Evolutionary conservation across 2,113 vertebrate genomes (phyloP), one percentile per base, ranked within the genome.

Genomic region (Chauna torquata): DNA sequence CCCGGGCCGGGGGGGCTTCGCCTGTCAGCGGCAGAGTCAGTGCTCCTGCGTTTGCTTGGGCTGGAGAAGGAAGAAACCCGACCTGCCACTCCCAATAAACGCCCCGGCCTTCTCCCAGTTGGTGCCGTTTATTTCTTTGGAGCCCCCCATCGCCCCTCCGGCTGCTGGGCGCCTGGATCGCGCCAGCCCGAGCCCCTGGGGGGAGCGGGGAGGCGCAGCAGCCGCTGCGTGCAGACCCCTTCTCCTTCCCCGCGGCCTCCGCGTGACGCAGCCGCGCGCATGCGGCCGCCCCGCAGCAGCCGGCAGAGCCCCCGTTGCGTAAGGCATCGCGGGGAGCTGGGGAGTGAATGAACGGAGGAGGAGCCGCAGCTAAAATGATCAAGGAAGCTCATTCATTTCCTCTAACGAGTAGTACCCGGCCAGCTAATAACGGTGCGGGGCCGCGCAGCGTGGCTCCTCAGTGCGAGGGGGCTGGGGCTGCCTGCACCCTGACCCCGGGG

Each of bases 331-430:
- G 18, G 91, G 94, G 92, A 90, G 85, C 92, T 59, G 82, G 34
- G 71, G 40, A 5, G 61, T 90, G 85, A 94, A 92, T 75, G 93
- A 40, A 32, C 50, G 27, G 88, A 88, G 96, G 96, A 95, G 93
- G 91, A 93, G 94, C 96, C 6, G 50, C 79, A 36, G 70, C 6
- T 3, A 24, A 54, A 68, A 58, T 1, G 15, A 66, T 30, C 45
- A 5, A 66, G 93, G 79, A 30, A 82, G 3, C 75, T 92, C 88
- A 92, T 88, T 94, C 88, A 92, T 84, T 28, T 4, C 85, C 55
- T 62, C 82, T 24, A 75, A 77, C 45, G 77, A 87, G 82, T 44
- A 59, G 82, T 5, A 49, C 19, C 77, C 3, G 4, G 36, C 49
- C 45, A 4, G 86, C 86, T 47, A 19, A 11, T 17, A 30, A 25